Conservation (phyloP, 53 echinoderm and acorn worm species). For the Temnopleurus reevesii region DNA sequence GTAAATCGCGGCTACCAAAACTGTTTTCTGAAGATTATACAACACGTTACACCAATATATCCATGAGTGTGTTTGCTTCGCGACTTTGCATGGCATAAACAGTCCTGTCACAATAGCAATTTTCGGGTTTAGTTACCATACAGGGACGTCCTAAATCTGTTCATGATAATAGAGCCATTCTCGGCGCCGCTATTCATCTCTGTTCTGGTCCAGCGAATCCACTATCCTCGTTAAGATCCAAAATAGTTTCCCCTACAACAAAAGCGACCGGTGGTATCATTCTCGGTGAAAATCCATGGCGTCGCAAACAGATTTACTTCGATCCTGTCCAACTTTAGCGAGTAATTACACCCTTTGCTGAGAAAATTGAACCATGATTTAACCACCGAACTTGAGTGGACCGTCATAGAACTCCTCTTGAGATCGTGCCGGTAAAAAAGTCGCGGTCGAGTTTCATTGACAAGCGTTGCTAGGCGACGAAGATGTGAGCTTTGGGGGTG, state of each 20-base stretch:
- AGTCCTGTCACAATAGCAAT: not conserved
- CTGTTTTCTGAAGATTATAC: not conserved
- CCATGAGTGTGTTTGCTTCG: conserved; percentile 25
- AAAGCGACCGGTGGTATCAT: not conserved
- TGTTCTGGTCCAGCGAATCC: not conserved
- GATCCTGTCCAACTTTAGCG: not conserved
- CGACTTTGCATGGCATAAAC: conserved; percentile 8
- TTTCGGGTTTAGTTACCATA: too few relatives aligned
- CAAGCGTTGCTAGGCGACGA: conserved; percentile 25
- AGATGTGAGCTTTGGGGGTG: conserved; percentile 26
- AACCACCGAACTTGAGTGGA: too few relatives aligned
- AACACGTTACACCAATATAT: not conserved
- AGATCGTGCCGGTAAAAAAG: not conserved
- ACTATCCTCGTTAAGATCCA: not conserved
- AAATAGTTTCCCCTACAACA: not conserved
- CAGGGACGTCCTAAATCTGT: too few relatives aligned
- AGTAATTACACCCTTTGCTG: not conserved
- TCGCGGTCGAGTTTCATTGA: not conserved
- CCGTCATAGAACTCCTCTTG: too few relatives aligned
- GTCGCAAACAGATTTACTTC: not conserved
- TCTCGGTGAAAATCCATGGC: not conserved
- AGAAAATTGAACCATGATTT: not conserved
- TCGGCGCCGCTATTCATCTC: not conserved
- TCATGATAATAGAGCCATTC: not conserved
- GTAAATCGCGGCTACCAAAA: not conserved